These are phyloP conservation scores for Mimumesa dahlbomi DNA, from an alignment of 2,888 invertebrate species.

Conservation along the genomic window DNA sequence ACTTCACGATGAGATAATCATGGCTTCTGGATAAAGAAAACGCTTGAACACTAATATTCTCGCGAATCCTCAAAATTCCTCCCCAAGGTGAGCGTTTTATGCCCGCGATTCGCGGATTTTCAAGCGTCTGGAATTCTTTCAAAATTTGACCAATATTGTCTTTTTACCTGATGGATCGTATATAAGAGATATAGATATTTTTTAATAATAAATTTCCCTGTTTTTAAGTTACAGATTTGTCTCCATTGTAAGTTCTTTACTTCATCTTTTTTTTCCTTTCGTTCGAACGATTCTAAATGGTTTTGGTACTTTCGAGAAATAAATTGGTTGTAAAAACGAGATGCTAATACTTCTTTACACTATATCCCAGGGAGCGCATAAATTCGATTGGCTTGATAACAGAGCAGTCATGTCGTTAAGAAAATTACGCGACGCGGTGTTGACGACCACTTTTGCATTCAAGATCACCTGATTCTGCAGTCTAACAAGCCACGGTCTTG, in stretches of 20 bases:
- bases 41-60: conserved; percentile 20
- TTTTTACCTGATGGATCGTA: background rate
- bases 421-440: conserved; percentile 52
- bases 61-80: conserved; percentile 28
- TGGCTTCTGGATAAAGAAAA: conserved; percentile 23
- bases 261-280: too few relatives aligned
- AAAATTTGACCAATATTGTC: background rate
- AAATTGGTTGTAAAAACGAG: background rate
- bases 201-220: too few relatives aligned
- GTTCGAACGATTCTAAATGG: background rate
- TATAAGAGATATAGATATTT: too few relatives aligned
- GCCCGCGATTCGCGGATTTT: conserved; percentile 41
- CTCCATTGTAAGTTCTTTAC: background rate
- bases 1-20: conserved; percentile 15
- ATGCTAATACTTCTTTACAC: conserved; percentile 4
- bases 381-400: too few relatives aligned
- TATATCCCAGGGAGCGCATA: background rate
- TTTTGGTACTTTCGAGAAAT: background rate
- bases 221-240: too few relatives aligned
- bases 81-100: conserved; percentile 32
- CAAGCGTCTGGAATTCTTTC: background rate
- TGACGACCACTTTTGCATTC: conserved; percentile 42
- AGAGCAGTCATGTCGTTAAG: conserved; percentile 5
- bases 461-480: conserved; percentile 44
- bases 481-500: conserved; percentile 33